Evolutionary conservation across 2,113 vertebrate genomes (phyloP), one percentile per base, ranked within the genome.

Genomic region (Epinephelus lanceolatus): DNA sequence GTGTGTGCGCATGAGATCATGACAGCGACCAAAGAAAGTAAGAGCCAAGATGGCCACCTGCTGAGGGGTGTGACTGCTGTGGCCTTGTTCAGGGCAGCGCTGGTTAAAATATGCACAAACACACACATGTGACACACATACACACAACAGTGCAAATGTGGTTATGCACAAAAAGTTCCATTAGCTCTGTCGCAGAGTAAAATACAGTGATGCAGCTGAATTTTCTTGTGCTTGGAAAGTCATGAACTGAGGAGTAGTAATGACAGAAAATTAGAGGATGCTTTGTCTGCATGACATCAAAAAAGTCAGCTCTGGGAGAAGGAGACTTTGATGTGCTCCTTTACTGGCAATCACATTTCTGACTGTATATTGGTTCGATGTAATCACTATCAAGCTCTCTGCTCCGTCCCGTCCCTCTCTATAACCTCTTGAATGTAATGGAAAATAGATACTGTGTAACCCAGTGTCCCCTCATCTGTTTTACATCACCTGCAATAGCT

Each of bases 401-500:
- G 71, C 74, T 71, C 52, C 66, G 55, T 51, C 70, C 63, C 27
- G 33, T 66, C 62, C 56, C 45, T 78, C 69, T 84, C 66, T 47
- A 78, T 77, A 83, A 93, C 89, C 83, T 82, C 81, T 87, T 76
- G 56, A 91, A 86, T 67, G 81, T 87, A 93, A 92, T 91, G 74
- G 86, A 83, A 91, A 92, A 91, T 79, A 86, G 83, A 87, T 85
- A 79, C 66, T 37, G 65, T 81, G 74, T 62, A 86, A 88, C 85
- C 83, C 79, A 9, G 67, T 90, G 86, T 87, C 83, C 84, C 63
- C 80, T 90, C 86, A 92, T 90, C 88, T 92, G 85, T 87, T 92
- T 90, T 86, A 92, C 88, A 90, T 92, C 88, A 90, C 78, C 80
- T 76, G 89, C 80, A 86, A 90, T 82, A 84, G 84, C 86, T 92